Evolutionary conservation across 2,113 vertebrate species (phyloP), one percentile per base, ranked within the genome.

Genomic region (Lasiurus borealis): DNA sequence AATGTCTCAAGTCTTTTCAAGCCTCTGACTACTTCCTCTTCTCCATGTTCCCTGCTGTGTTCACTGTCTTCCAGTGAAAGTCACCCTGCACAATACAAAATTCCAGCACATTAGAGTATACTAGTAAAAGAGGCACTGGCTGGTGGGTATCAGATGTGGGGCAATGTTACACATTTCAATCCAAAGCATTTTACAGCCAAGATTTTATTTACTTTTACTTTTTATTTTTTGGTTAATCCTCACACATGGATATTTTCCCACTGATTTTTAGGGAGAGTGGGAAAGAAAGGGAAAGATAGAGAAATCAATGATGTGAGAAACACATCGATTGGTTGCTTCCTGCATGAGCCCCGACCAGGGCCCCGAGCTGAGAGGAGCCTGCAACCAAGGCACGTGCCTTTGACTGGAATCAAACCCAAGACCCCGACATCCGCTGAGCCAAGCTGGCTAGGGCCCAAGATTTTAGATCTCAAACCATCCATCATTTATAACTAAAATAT

Each of bases 401-500:
- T 62, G 59, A 62, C 1, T 3, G 0, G 59, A 62, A 62, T 62
- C 59, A 62, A 62, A 62, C 23, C 59, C 25, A 4, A 62, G 59
- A 62, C 25, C 10, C 59, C 59, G 40, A 40, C 59, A 62, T 62
- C 23, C 0, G 9, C 25, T 62, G 25, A 62, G 59, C 59, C 59
- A 62, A 59, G 59, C 59, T 62, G 25, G 59, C 25, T 62, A 62
- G 59, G 59, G 59, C 59, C 27, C 46, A 52, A 90, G 76, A 84
- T 34, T 91, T 54, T 69, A 94, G 57, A 84, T 19, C 46, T 66
- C 23, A 77, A 86, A 66, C 52, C 18, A 85, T 16, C 23, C 36
- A 11, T 40, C 16, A 75, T 54, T 69, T 90, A 75, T 8, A 54
- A 40, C 23, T 90, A 93, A 96, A 94, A 76, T 66, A 69, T 50